A percentile compares a stretch with the other conserved stretches of the same genome.
Conservation (phyloP, 2,888 invertebrate genomes). For the Linnaemya vulpina region DNA sequence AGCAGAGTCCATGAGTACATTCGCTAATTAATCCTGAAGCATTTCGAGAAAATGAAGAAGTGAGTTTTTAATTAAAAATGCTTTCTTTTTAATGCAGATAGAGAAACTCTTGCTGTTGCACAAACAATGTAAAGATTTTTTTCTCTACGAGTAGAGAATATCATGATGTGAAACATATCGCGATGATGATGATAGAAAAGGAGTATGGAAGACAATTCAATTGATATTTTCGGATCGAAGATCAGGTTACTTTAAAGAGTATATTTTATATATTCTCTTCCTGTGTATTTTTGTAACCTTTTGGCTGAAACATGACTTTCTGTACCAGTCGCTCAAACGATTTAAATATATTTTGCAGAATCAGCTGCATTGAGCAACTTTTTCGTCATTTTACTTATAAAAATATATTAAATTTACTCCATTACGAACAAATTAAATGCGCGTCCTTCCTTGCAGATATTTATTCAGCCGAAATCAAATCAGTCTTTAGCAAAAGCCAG, state of each 20-base stretch:
- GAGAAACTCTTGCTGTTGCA: neutral
- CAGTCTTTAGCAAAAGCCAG: constrained; percentile 1
- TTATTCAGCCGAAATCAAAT: constrained; percentile 29
- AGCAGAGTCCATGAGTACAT: neutral
- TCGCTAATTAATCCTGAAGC: constrained; percentile 36
- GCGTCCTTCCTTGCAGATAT: constrained; percentile 35
- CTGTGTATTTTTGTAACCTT: no score
- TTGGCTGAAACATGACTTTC: no score
- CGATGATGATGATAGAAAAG: no score
- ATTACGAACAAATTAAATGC: constrained; percentile 29
- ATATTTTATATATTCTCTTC: no score
- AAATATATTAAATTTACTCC: constrained; percentile 24
- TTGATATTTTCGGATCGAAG: no score
- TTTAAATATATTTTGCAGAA: constrained; percentile 22
- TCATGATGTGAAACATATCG: no score
- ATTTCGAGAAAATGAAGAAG: neutral
- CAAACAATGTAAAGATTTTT: no score
- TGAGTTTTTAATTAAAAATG: neutral
- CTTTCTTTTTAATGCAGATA: neutral
- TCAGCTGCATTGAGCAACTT: constrained; percentile 26
- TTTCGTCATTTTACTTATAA: constrained; percentile 6
- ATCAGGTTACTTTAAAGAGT: no score
- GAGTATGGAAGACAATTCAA: no score
- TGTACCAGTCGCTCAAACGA: no score
- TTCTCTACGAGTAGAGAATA: no score